Base-by-base conservation (phyloP, 1,140 invertebrate genomes). In the Nixonia krombeini region DNA sequence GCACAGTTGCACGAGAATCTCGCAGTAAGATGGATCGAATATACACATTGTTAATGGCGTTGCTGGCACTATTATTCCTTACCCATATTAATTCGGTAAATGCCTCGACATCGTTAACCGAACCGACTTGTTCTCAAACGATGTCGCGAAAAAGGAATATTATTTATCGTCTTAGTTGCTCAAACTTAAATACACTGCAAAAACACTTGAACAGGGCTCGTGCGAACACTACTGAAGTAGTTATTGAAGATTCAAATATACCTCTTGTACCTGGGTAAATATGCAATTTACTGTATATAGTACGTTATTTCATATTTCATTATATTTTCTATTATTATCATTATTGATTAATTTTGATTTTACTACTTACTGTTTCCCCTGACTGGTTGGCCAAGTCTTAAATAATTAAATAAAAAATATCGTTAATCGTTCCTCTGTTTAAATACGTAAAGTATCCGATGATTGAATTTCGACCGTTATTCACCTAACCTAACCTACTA, bases 161-260 rank as follows among this genome's bases (percentile, higher is more conserved):
- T 26, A 9, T 26, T 5, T 5, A 5, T 26, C 25, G 9, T 26
- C 9, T 26, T 26, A 26, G 9, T 26, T 75, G 73, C n/a, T 40
- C 17, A 0, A 37, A 64, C 3, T 29, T 68, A n/a, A 63, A 21
- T 10, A 38, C 53, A 0, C 5, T 74, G 5, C 16, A 0, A n/a
- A 5, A 10, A 0, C 1, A 47, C 7, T 62, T 75, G 44, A 23
- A 64, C 0, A 4, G 25, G 16, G 47, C 40, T 5, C 8, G 4
- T 3, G 23, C 4, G 1, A 75, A 74, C 16, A 56, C 44, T 1
- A 68, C 50, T 1, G 9, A 0, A 6, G 70, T 75, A 12, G 16
- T 13, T n/a, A 68, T 75, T 37, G 40, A 47, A 4, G 55, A 70
- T 10, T 75, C 73, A 8, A 33, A 47, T 7, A 55, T 75, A 41